These are phyloP conservation scores for Eremobia ochroleuca DNA, from an alignment of 2,888 invertebrate species.

Conservation along the genomic window DNA sequence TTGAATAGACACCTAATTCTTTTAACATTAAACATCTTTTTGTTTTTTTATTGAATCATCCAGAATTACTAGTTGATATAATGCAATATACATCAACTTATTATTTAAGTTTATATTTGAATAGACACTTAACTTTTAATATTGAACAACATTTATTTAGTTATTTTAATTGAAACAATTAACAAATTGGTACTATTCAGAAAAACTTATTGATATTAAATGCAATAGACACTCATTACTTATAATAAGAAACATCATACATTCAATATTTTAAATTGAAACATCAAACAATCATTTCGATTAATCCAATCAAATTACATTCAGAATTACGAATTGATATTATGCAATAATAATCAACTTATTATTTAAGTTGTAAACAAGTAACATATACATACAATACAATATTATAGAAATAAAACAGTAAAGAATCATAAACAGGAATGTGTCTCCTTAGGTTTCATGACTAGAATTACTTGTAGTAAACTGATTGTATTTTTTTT, in stretches of 20 bases:
- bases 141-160: neutral
- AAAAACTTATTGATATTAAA: conserved; percentile 1
- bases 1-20: too few species aligned
- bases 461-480: conserved; percentile 31
- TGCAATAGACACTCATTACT: neutral
- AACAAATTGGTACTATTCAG: neutral
- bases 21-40: too few species aligned
- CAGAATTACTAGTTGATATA: neutral
- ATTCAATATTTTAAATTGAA: neutral
- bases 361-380: neutral
- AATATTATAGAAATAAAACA: neutral
- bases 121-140: neutral
- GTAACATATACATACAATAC: neutral
- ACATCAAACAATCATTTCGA: neutral
- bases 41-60: too few species aligned
- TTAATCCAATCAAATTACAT: neutral
- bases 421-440: neutral
- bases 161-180: neutral
- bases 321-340: neutral
- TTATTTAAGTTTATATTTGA: neutral
- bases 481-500: neutral
- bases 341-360: neutral
- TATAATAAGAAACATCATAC: neutral
- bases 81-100: neutral
- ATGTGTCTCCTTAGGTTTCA: neutral